A percentile compares a stretch with the other conserved stretches of the same genome.
These are phyloP conservation scores for Onychostoma macrolepis DNA, from an alignment of 2,113 vertebrate genomes.

Conservation along the genomic window DNA sequence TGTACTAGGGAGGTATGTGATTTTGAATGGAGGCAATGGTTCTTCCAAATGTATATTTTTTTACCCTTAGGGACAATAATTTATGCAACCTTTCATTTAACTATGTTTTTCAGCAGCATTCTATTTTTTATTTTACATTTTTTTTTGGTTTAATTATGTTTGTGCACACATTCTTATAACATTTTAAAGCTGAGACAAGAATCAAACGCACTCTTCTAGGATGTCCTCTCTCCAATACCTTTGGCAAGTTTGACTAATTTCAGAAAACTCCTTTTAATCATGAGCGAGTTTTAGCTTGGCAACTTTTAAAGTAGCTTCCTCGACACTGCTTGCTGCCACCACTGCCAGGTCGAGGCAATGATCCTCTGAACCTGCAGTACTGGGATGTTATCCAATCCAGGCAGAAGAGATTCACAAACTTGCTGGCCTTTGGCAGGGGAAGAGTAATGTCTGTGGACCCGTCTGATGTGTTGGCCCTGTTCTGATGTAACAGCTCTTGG, in stretches of 20 bases:
- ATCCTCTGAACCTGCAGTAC: neutral
- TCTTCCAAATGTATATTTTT: neutral
- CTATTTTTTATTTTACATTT: neutral
- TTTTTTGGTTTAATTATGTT: neutral
- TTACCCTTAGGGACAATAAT: neutral
- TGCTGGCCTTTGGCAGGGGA: conserved; percentile 9
- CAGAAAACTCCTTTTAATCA: conserved; percentile 2
- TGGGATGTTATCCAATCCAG: neutral
- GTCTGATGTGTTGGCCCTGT: neutral
- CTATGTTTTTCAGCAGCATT: neutral
- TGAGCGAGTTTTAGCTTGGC: neutral
- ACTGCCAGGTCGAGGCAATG: neutral
- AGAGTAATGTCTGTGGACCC: neutral
- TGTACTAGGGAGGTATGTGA: no score
- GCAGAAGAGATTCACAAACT: neutral
- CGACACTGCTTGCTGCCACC: neutral
- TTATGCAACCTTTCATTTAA: neutral
- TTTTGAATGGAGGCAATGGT: no score
- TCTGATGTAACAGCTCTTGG: neutral
- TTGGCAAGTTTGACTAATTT: neutral
- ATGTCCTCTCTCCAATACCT: neutral
- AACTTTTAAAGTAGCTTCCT: neutral
- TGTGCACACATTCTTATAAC: neutral
- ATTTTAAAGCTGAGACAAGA: neutral
- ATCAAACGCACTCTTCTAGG: neutral